Conservation (phyloP, 2,888 invertebrate genomes). For the Brenthis daphne region DNA sequence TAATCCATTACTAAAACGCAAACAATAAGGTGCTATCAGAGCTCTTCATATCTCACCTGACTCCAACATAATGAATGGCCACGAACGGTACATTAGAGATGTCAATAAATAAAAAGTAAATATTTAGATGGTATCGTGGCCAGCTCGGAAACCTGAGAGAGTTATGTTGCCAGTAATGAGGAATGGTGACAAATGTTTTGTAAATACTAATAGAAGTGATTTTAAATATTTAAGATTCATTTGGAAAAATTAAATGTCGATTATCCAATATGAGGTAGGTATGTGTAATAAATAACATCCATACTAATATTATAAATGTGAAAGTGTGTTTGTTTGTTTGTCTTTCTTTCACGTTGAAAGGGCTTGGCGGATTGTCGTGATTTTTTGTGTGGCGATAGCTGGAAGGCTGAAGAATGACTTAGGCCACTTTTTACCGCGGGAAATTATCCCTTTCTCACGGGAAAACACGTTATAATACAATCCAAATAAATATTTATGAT, state of each 20-base stretch:
- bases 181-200: conserved; percentile 1
- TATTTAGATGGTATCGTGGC: conserved; percentile 64
- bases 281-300: neutral
- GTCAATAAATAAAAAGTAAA: conserved; percentile 80
- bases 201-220: neutral
- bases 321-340: too few species aligned
- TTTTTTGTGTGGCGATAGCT: too few species aligned
- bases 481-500: too few species aligned
- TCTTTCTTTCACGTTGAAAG: too few species aligned
- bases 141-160: conserved; percentile 55
- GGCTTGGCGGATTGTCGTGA: too few species aligned
- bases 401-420: too few species aligned
- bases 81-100: conserved; percentile 72
- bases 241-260: neutral
- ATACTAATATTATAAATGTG: too few species aligned
- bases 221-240: neutral
- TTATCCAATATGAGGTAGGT: neutral
- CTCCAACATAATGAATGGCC: conserved; percentile 70
- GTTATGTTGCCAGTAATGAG: conserved; percentile 39
- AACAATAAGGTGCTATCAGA: conserved; percentile 78
- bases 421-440: too few species aligned
- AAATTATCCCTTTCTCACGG: too few species aligned
- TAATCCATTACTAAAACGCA: conserved; percentile 79
- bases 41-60: conserved; percentile 58
- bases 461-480: too few species aligned